Evolutionary conservation across 2,888 invertebrate species (phyloP), one percentile per base, ranked within the genome.

Genomic region (Girardia tigrina): DNA sequence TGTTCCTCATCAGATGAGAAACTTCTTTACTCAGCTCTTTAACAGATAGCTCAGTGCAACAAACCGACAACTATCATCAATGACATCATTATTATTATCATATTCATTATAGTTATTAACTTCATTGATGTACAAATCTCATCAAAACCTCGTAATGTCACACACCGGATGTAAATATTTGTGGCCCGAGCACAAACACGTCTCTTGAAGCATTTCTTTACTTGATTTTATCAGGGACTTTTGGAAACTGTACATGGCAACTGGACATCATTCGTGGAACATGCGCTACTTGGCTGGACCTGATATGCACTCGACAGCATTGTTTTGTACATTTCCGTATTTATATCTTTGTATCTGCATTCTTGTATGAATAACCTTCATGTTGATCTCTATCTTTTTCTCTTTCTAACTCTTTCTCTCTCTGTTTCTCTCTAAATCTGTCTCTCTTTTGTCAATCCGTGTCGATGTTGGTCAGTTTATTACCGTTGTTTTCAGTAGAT

Each of bases 1-100:
- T 56, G 56, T 23, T 56, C 56, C 56, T 56, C 56, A 16, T 56
- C 56, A 56, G 56, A 56, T 56, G 56, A 56, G 56, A 56, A 56
- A 56, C n/a, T 56, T 4, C 4, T 56, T 56, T 56, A 56, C 56
- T 56, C 56, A 56, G 56, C 56, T 56, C 56, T 56, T n/a, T 56
- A 23, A 56, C 56, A 56, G n/a, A 4, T 56, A 56, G 56, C 56
- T 56, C 56, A 56, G 56, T 56, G 56, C 56, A 16, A n/a, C n/a
- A n/a, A n/a, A 56, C n/a, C 56, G 4, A 56, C n/a, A 8, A 56
- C n/a, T 12, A 36, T 36, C 36, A 36, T 36, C n/a, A n/a, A n/a
- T n/a, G n/a, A n/a, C n/a, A n/a, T n/a, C 36, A 36, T 36, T 36
- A 36, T 36, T 36, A 36, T 36, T 16, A 36, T 12, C 16, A 16